Conservation (phyloP, 2,113 vertebrate species). For the Ardeotis arabs region DNA sequence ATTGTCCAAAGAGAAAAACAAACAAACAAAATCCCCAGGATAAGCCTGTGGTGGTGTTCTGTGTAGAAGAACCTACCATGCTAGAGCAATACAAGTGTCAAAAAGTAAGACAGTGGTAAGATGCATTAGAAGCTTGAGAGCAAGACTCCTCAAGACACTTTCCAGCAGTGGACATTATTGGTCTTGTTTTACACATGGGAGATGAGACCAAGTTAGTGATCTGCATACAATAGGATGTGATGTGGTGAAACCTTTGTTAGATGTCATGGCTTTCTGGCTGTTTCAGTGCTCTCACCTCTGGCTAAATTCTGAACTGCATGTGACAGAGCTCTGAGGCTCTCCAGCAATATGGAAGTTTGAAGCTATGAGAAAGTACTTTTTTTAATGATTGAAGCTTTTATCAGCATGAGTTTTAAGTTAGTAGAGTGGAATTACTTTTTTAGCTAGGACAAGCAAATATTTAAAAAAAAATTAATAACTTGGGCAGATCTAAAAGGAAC, state of each 20-base stretch:
- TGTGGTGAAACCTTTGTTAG: not conserved
- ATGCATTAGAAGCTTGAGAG: not conserved
- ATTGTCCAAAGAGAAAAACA: not conserved
- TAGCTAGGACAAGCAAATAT: not conserved
- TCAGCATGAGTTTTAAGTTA: not conserved
- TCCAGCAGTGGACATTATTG: too few species aligned
- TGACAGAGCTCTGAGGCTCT: not conserved
- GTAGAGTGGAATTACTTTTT: not conserved
- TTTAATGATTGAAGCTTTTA: not conserved
- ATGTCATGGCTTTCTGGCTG: not conserved
- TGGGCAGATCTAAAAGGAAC: not conserved
- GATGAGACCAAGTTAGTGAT: not conserved
- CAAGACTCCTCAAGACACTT: not conserved
- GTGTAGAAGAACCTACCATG: not conserved
- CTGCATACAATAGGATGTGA: not conserved
- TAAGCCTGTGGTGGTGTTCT: not conserved
- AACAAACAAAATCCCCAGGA: not conserved
- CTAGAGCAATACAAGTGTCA: not conserved
- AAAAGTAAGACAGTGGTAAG: not conserved
- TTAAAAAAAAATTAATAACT: not conserved
- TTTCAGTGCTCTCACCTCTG: not conserved
- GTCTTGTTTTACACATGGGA: rapidly evolving
- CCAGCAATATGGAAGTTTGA: not conserved
- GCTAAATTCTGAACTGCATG: not conserved
- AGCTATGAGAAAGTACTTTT: not conserved